phyloP scores from a whole-genome alignment of 2,797 vertebrate species.

The Arrhamphus sclerolepis region DNA sequence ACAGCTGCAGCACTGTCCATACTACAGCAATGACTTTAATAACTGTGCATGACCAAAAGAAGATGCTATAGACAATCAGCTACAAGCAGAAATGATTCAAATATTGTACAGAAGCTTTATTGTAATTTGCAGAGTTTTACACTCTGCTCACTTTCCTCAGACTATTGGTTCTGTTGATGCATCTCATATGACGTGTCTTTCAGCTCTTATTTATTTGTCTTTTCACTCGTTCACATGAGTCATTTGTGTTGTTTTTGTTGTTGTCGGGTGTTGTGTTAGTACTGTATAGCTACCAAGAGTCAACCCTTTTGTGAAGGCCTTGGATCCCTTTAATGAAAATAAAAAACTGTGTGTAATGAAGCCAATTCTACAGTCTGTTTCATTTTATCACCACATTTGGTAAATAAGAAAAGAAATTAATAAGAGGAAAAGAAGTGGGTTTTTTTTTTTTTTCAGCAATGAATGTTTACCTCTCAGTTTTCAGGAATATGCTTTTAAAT shows the following conservation, averaged over 20 bases:
- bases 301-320: conserved; percentile 80
- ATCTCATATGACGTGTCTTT: conserved; percentile 62
- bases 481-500: no score
- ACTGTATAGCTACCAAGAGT: conserved; percentile 73
- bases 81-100: conserved; percentile 41
- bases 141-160: conserved; percentile 59
- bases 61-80: conserved; percentile 66
- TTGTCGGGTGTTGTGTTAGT: conserved; percentile 71
- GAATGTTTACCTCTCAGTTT: no score
- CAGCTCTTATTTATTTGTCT: conserved; percentile 73
- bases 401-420: no score
- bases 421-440: no score
- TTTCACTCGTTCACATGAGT: conserved; percentile 69
- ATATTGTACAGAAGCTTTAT: conserved; percentile 56
- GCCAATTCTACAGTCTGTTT: conserved; percentile 3
- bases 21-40: conserved; percentile 33
- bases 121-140: conserved; percentile 48
- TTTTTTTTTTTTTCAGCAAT: no score
- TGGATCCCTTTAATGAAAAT: conserved; percentile 83
- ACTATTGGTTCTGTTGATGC: conserved; percentile 59
- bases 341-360: conserved; percentile 62
- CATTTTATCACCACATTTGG: no score
- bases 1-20: conserved; percentile 41
- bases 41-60: conserved; percentile 69
- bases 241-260: conserved; percentile 72